Base-by-base conservation (phyloP, 2,797 vertebrate genomes). In the Vireo griseus region DNA sequence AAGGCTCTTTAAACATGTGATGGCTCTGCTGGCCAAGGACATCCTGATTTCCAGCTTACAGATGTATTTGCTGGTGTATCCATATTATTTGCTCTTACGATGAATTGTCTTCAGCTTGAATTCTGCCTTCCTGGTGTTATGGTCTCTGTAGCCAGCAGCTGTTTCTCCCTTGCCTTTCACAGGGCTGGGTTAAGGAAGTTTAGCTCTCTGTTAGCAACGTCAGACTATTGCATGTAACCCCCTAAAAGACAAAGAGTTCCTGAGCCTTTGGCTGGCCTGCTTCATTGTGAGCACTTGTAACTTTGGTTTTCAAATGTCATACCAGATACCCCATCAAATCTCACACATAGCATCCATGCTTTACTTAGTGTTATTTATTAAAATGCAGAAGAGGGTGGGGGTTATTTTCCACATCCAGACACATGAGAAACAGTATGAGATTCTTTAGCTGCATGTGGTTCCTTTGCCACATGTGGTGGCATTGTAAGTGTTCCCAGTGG, bases 391-490 rank as follows among this genome's bases (percentile, higher is more conserved):
- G 11, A 42, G 20, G 4, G 7, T 13, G 26, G 40, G 11, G 3
- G 0, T 1, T 6, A 11, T 66, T 35, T 45, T 6, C 12, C 16
- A 11, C 10, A 13, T 48, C 35, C 29, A 75, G 68, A 47, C n/a
- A 39, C 58, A 77, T 33, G 55, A 88, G 40, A 89, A 91, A 39
- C 65, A 74, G 50, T 54, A 50, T 78, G 92, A 59, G 37, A 42
- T 76, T 74, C 66, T 87, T 92, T 86, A 81, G 71, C 86, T 3
- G 11, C 39, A 19, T 81, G 89, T 9, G 66, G 61, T 66, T 72
- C 68, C 88, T 92, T 94, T 84, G 88, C 86, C 11, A 40, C 76
- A 68, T 77, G 75, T 33, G 63, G 57, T 67, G 91, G 45, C 69
- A 67, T 50, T 79, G 6, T 59, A 52, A 82, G 67, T 63, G 80